phyloP scores from a whole-genome alignment of 1,140 invertebrate genomes.

The Limonius californicus region DNA sequence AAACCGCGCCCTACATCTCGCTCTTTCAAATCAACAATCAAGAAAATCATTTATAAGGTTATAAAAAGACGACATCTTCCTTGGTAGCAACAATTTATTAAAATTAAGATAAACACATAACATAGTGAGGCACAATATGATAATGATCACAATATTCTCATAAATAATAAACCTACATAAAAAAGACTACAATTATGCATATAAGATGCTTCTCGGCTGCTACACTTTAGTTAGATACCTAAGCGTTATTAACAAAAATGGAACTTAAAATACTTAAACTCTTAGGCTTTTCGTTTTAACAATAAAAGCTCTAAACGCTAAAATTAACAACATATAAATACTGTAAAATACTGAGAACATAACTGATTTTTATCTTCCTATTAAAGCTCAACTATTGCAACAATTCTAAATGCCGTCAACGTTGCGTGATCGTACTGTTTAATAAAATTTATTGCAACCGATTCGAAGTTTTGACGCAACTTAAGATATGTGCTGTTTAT shows the following conservation, averaged over 20 bases:
- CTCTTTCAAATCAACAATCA: no score
- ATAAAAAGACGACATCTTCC: no score
- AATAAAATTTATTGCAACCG: conserved; percentile 16
- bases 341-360: neutral
- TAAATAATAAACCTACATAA: conserved; percentile 16
- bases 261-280: conserved; percentile 2
- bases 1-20: no score
- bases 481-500: conserved; percentile 37
- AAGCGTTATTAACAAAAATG: conserved; percentile 12
- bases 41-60: no score
- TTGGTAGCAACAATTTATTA: conserved; percentile 37
- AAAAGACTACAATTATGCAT: conserved; percentile 4
- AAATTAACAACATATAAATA: neutral
- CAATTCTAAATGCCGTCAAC: conserved; percentile 20
- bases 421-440: conserved; percentile 17
- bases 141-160: conserved; percentile 39
- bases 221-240: conserved; percentile 7
- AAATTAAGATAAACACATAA: conserved; percentile 45
- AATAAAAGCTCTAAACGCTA: conserved; percentile 9
- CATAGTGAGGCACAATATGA: conserved; percentile 47
- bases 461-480: conserved; percentile 21
- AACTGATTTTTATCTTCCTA: neutral
- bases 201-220: conserved; percentile 13
- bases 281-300: conserved; percentile 9
- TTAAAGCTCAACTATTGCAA: conserved; percentile 12